These are phyloP conservation scores for Xiphophorus birchmanni DNA, from an alignment of 2,797 vertebrate genomes.

Conservation along the genomic window DNA sequence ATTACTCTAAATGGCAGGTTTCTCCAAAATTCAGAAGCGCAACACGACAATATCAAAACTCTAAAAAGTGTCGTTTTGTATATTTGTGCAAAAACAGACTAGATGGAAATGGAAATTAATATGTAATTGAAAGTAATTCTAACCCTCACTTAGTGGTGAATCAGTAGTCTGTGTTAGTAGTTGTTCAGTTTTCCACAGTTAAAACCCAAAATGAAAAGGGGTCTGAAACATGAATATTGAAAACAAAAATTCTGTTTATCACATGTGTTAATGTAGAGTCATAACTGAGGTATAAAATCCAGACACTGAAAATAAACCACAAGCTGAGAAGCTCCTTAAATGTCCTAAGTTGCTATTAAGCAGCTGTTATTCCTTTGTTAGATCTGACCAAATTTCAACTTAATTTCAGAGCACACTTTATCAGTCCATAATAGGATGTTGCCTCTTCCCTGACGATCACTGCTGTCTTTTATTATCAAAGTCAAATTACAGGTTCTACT, in stretches of 20 bases:
- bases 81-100: background rate
- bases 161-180: background rate
- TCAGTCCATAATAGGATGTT: background rate
- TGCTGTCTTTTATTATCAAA: conserved; percentile 19
- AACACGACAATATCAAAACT: background rate
- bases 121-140: background rate
- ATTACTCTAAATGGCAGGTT: background rate
- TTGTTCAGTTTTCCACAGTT: background rate
- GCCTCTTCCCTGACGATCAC: conserved; percentile 29
- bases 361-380: conserved; percentile 6
- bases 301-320: background rate
- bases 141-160: background rate
- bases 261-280: background rate
- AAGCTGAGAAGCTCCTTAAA: background rate
- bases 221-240: conserved; percentile 18
- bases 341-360: background rate
- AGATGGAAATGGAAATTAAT: background rate
- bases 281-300: conserved; percentile 8
- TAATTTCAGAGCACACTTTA: background rate
- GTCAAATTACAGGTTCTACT: conserved; percentile 30
- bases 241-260: background rate
- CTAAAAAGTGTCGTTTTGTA: background rate
- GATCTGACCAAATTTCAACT: conserved; percentile 5
- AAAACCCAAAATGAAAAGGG: background rate
- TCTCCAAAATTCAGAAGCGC: background rate